Evolutionary conservation across 1,140 invertebrate genomes (phyloP), one percentile per base, ranked within the genome.

Genomic region (Stratiolaelaps scimitus): DNA sequence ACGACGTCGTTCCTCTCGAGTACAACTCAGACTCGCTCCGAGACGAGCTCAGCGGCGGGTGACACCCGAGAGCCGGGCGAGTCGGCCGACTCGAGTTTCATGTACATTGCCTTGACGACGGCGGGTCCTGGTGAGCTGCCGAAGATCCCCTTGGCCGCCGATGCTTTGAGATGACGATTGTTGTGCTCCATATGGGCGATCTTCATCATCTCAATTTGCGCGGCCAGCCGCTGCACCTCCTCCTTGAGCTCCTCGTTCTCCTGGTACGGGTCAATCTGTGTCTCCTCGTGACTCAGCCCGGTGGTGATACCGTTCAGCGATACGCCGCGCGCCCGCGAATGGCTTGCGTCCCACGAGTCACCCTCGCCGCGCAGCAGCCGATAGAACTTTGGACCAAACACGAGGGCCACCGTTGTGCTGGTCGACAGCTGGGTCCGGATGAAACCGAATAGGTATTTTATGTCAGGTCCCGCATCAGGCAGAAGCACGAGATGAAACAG

Each of bases 241-340:
- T 91, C 88, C 80, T 90, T 91, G 0, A 91, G 78, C 74, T 91
- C 88, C 73, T 90, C 87, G 72, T 92, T 92, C 75, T 92, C 88
- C 74, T 89, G 87, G 72, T 83, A 88, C 13, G 90, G 76, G 77
- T 91, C 88, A 0, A 85, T 83, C 1, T 86, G 83, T 1, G 71
- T 71, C 70, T 89, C 87, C 68, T 90, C 87, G 34, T 82, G 78
- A 7, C 87, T 81, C 4, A 87, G 79, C 0, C 84, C 85, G 2
- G 53, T 60, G 13, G 53, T 60, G 30, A 89, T 85, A 0, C 88
- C 88, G 72, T 90, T 90, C 10, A 89, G 75, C 0, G 86, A 88
- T 40, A 89, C 83, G 45, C 87, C 86, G 43, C 85, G 77, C 0
- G 86, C 84, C 67, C 84, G 78, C 1, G 85, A 84, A 68, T 85